Base-by-base conservation (phyloP, 2,888 invertebrate genomes). In the Chrysopilus asiliformis region DNA sequence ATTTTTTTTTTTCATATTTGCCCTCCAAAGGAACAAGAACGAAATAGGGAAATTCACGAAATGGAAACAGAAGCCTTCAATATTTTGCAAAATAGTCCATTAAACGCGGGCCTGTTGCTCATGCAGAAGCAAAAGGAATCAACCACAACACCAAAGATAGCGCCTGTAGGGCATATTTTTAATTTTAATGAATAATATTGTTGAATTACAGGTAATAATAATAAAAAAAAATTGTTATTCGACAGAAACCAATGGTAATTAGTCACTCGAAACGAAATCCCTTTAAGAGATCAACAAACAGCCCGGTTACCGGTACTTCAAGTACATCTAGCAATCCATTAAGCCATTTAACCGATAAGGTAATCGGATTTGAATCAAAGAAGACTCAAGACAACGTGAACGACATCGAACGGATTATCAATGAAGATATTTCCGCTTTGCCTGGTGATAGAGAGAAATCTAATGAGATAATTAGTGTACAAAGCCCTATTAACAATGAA, bases 261-360 rank as follows among this genome's bases (percentile, higher is more conserved):
- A 56, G 52, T 35, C 48, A 50, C 7, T 44, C 51, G 4, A 62
- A 56, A 39, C 55, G 71, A 16, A 68, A 70, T 44, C 68, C 72
- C 2, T 68, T 74, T 35, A 71, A 63, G 44, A 70, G 70, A 38
- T 66, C 67, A 42, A 63, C 66, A 26, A 55, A 60, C 17, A 60
- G 62, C 4, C 47, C 51, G 2, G 28, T 56, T 1, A 63, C 43
- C 3, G 8, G 14, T 14, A n/a, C 32, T 6, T 22, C 26, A 15
- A 18, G 7, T 9, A 14, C 24, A 20, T 18, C 16, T 6, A 40
- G 35, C 18, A 67, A 64, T 41, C 65, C 68, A 1, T 51, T 69
- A 10, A 65, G 59, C 40, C 47, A 48, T 40, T 34, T 49, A 19
- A 45, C 45, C 5, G 43, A 40, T 17, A 46, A 46, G 34, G 45